Evolutionary conservation across 2,888 invertebrate species (phyloP), one percentile per base, ranked within the genome.

Genomic region (Hemithea aestivaria): DNA sequence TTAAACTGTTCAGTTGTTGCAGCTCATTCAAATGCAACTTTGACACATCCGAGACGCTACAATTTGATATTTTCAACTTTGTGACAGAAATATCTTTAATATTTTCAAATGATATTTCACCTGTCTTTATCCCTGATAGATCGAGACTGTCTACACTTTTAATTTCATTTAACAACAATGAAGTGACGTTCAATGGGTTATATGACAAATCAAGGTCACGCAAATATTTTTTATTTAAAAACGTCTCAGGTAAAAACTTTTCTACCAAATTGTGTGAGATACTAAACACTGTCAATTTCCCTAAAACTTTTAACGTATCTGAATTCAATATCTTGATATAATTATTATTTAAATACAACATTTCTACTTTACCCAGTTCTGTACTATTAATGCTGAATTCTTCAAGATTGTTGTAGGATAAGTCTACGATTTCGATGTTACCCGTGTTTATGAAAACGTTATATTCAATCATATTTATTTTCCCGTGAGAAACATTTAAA

Each of bases 401-500:
- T 31, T 40, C 56, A 0, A 81, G 39, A 45, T 56, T 44, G 26
- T 82, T 82, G 38, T 51, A 58, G 0, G 81, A 81, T n/a, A 81
- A 50, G 45, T 83, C 82, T 5, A 83, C 47, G 2, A 44, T 56
- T 51, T 62, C 59, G 23, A 81, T 53, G 8, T 56, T 53, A 1
- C 62, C 67, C 1, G 73, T 73, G 30, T 64, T 45, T 1, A 40
- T 38, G 41, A 82, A 77, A 2, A 63, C 46, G 48, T 81, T 73
- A 40, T 58, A 78, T 38, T 75, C 57, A 9, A 83, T 20, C 11
- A 56, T 56, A 12, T 39, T 53, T 30, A 83, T 54, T 37, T 60
- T 58, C 44, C 73, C 63, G 28, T 57, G 55, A 7, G 82, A 81
- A 22, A 75, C 53, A 28, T 81, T 81, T 1, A 83, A 51, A 10